Base-by-base conservation (phyloP, 2,888 invertebrate species). In the Parnassius orleans region DNA sequence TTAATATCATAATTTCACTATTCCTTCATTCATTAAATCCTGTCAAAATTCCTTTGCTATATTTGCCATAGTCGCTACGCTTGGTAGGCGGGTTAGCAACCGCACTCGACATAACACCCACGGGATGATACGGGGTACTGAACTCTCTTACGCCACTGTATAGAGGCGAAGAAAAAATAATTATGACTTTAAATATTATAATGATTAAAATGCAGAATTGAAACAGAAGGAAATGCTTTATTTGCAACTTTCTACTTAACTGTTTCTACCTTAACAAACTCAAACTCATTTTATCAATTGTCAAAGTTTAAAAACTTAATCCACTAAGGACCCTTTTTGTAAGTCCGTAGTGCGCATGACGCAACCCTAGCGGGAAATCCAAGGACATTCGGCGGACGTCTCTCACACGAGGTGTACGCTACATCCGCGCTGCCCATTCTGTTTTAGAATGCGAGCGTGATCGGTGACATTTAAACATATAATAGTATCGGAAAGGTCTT, bases 251-350 rank as follows among this genome's bases (percentile, higher is more conserved):
- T 85, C 80, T 77, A 84, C 85, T 89, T 81, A 84, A 80, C 77
- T 77, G 80, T 78, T 83, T 75, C 12, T 75, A 78, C 81, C 82
- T 83, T 83, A 84, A 83, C 81, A 85, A 86, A 87, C 81, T 84
- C 82, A 79, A 83, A 87, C 83, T 83, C 83, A 83, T 89, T 87
- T 86, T 84, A 90, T 86, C 86, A 88, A 89, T 90, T 87, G 87
- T 87, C 84, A 83, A 90, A 90, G 86, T 90, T 90, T 88, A 86
- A 89, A 90, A 90, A 89, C 87, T 90, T 87, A 90, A 90, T 90
- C 87, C 87, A 87, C 86, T 88, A 86, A 83, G 87, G 81, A 82
- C 87, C 86, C 86, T 88, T 87, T 81, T 79, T 83, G 80, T 76
- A 76, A 77, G 79, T 77, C 74, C 75, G 75, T 74, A 87, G 73